These are phyloP conservation scores for Sphenodon punctatus DNA, from an alignment of 2,797 vertebrate genomes.

Conservation along the genomic window DNA sequence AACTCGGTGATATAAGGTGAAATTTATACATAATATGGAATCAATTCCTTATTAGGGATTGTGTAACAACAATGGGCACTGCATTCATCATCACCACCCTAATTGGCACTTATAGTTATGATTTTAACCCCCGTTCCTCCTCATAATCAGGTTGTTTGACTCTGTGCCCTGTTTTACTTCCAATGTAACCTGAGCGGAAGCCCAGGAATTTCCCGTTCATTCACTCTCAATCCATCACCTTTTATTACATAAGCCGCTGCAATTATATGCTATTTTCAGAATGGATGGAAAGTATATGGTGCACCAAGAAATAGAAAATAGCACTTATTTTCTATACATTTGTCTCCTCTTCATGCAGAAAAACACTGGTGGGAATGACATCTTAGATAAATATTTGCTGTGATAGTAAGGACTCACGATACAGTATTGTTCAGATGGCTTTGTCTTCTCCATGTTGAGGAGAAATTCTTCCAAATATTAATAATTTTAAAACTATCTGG, in stretches of 20 bases:
- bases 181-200: neutral
- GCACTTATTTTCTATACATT: neutral
- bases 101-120: neutral
- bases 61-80: neutral
- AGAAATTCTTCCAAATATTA: neutral
- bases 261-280: slow-evolving; percentile 8
- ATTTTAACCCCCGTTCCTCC: neutral
- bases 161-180: neutral
- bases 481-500: neutral
- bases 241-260: neutral
- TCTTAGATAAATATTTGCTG: slow-evolving; percentile 2
- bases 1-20: neutral
- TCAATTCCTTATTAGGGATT: slow-evolving; percentile 2
- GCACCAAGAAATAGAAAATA: neutral
- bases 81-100: neutral
- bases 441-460: neutral
- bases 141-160: neutral
- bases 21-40: neutral
- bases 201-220: neutral
- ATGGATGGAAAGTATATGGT: slow-evolving; percentile 1
- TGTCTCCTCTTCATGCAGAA: neutral
- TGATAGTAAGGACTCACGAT: neutral
- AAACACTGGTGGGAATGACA: neutral
- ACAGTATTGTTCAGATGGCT: neutral
- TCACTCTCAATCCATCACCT: neutral